A percentile compares a stretch with the other conserved stretches of the same genome.
Evolutionary conservation across 2,797 vertebrate genomes (phyloP).

Genomic region (Orestias chungarensis): DNA sequence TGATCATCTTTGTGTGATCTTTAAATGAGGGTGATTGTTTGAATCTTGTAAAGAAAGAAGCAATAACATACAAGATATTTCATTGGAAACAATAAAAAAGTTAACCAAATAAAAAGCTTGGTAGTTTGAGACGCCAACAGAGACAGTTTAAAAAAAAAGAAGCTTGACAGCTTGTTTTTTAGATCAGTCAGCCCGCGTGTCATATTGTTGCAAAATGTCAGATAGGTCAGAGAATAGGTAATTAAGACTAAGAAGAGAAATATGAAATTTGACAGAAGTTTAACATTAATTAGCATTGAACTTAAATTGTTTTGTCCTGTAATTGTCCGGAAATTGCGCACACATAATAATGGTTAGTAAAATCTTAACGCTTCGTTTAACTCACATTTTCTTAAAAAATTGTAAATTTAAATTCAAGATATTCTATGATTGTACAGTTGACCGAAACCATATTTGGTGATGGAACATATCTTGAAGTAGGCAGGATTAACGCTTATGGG

Average conservation of each 20-base stretch:
- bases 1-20: neutral
- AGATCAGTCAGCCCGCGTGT: neutral
- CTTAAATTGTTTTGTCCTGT: neutral
- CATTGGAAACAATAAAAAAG: neutral
- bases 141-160: neutral
- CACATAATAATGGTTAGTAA: neutral
- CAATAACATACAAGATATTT: neutral
- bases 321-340: neutral
- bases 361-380: neutral
- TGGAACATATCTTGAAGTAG: neutral
- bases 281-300: neutral
- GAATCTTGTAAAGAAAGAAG: neutral
- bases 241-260: too few relatives aligned
- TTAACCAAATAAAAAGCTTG: slow-evolving; percentile 12
- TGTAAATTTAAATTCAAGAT: too few relatives aligned
- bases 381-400: too few relatives aligned
- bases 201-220: neutral
- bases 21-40: neutral
- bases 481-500: neutral
- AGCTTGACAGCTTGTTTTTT: neutral
- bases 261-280: too few relatives aligned
- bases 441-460: neutral
- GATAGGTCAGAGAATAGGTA: slow-evolving; percentile 14
- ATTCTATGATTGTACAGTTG: neutral
- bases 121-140: slow-evolving; percentile 4